Base-by-base conservation (phyloP, 2,888 invertebrate species). In the Lasioglossum calceatum region DNA sequence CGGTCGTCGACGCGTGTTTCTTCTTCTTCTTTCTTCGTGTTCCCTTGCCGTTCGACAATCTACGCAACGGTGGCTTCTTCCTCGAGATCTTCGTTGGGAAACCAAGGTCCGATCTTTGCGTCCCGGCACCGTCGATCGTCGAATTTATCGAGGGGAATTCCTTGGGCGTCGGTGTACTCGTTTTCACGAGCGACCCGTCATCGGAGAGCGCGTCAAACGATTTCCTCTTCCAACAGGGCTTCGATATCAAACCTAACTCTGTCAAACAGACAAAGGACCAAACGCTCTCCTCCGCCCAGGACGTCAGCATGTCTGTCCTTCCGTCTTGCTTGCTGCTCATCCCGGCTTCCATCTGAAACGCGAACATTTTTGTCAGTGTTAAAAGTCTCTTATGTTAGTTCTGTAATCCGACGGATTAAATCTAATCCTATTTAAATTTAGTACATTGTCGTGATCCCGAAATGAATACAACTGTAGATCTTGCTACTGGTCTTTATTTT, bases 181-280 rank as follows among this genome's bases (percentile, higher is more conserved):
- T 77, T 16, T 71, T 47, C 14, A 2, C 54, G 27, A 12, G 64
- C 27, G 78, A 10, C 27, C 16, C 61, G 39, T 79, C 70, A 1
- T 77, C 58, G 19, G 64, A 16, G 27, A 32, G 39, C 61, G 36
- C 61, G 19, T 12, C 72, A 50, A 79, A 58, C 64, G 78, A 64
- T 27, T 77, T 39, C 44, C 64, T 73, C 19, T 73, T 71, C 36
- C 73, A 64, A 0, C 81, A 71, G 0, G 84, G 64, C 36, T 90
- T 86, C 12, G 81, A 42, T 32, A 90, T 61, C 72, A 93, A 39
- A 12, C 92, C 93, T 39, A 93, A 81, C 12, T 93, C 91, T 72
- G 88, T 83, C 19, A 92, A 92, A 71, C 92, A 92, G 1, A 90
- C 88, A 50, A 87, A n/a, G 16, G 92, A 88, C 93, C 93, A 93